phyloP scores from a whole-genome alignment of 2,797 vertebrate species.

The Choloepus didactylus region DNA sequence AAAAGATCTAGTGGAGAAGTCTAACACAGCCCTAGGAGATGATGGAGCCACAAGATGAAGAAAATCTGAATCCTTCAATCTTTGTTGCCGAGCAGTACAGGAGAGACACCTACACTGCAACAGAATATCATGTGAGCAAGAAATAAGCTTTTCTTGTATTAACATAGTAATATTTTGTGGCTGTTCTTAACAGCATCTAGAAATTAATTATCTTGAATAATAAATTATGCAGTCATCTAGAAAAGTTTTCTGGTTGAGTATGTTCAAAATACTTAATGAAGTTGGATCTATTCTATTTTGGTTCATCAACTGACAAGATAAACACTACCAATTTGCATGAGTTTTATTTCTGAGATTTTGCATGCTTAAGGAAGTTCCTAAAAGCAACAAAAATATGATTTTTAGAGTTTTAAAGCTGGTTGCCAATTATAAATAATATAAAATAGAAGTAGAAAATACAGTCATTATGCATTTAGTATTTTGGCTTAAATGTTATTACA shows the following conservation, averaged over 20 bases:
- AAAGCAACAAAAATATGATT: not conserved
- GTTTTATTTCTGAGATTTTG: not conserved
- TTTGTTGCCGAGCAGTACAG: not conserved
- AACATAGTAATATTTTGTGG: not conserved
- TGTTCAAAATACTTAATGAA: constrained; percentile 20
- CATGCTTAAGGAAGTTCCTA: not conserved
- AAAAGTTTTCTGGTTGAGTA: not conserved
- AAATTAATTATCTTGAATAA: not conserved
- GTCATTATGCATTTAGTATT: constrained; percentile 1
- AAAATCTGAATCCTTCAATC: not conserved
- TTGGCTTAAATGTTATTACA: not conserved
- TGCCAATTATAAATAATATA: not conserved
- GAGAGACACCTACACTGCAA: not conserved
- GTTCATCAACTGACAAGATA: not conserved
- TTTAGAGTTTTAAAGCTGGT: not conserved
- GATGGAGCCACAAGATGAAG: not conserved
- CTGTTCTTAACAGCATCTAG: not conserved
- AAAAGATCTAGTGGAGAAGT: not conserved
- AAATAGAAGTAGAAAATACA: constrained; percentile 43
- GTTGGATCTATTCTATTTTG: not conserved
- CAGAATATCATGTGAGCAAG: not conserved
- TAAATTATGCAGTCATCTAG: not conserved
- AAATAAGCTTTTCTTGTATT: not conserved
- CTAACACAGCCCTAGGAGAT: not conserved
- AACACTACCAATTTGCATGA: not conserved